A percentile compares a stretch with the other conserved stretches of the same genome.
Conservation (phyloP, 2,797 vertebrate genomes). For the Labroides dimidiatus region DNA sequence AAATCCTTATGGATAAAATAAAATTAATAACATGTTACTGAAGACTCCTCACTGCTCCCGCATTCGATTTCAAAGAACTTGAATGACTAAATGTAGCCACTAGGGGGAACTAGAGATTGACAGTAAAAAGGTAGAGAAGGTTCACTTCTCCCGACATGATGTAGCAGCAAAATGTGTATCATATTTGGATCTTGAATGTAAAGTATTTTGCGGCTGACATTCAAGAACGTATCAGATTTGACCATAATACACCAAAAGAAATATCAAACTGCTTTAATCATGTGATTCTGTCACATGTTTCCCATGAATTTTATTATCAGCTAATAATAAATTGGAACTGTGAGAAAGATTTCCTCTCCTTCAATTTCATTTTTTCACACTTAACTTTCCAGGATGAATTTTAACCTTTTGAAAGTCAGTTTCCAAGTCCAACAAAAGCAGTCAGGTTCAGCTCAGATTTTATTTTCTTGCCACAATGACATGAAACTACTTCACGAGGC, state of each 20-base stretch:
- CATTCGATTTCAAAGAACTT: conserved; percentile 11
- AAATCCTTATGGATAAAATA: conserved; percentile 9
- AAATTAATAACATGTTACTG: not conserved
- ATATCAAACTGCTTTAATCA: no score
- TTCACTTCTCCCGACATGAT: not conserved
- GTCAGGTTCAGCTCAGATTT: conserved; percentile 88
- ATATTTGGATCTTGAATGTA: no score
- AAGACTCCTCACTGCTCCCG: not conserved
- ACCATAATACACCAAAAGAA: no score
- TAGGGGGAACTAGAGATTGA: conserved; percentile 56
- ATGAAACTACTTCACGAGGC: conserved; percentile 90
- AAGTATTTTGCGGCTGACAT: no score
- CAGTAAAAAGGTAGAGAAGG: not conserved
- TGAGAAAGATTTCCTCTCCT: no score
- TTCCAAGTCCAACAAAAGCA: conserved; percentile 57
- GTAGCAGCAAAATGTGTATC: no score
- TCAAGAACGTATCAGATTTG: no score
- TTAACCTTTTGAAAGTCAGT: not conserved
- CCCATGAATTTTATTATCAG: no score
- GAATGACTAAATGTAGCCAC: conserved; percentile 30
- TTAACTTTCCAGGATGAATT: not conserved
- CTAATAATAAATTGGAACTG: no score
- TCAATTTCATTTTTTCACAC: no score
- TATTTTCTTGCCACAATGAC: conserved; percentile 88
- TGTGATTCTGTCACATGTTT: no score